These are phyloP conservation scores for Candoia aspera DNA, from an alignment of 2,113 vertebrate species.

Conservation along the genomic window DNA sequence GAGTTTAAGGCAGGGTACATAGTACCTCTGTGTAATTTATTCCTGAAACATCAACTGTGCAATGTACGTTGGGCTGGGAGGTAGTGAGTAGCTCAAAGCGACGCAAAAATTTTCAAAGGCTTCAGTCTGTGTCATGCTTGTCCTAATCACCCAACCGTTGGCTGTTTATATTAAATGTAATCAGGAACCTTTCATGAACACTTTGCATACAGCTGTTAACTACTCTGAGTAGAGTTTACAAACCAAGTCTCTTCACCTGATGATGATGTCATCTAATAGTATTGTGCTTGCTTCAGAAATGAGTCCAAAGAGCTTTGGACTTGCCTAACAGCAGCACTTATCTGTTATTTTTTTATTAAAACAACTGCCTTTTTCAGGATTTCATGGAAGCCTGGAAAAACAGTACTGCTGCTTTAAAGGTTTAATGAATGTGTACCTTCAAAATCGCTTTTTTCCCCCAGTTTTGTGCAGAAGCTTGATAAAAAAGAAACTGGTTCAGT, in stretches of 20 bases:
- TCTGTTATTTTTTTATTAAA: neutral
- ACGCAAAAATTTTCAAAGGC: neutral
- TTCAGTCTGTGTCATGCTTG: neutral
- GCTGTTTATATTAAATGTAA: neutral
- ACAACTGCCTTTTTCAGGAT: neutral
- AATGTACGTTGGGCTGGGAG: neutral
- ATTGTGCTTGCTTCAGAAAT: neutral
- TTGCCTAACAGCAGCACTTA: neutral
- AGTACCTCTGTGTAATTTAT: neutral
- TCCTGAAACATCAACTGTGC: neutral
- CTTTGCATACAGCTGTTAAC: neutral
- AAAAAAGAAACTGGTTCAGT: neutral
- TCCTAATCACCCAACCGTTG: neutral
- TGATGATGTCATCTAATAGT: neutral
- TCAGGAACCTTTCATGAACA: neutral
- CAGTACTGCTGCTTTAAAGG: no score
- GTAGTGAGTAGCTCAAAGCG: neutral
- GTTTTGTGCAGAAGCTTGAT: neutral
- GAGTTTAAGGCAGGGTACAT: neutral
- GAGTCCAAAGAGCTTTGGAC: neutral
- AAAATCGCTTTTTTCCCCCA: neutral
- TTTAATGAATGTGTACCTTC: neutral
- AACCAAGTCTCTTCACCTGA: neutral
- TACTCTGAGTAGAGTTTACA: neutral
- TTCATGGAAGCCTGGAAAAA: neutral